Conservation (phyloP, 2,113 vertebrate genomes). For the Craseonycteris thonglongyai region DNA sequence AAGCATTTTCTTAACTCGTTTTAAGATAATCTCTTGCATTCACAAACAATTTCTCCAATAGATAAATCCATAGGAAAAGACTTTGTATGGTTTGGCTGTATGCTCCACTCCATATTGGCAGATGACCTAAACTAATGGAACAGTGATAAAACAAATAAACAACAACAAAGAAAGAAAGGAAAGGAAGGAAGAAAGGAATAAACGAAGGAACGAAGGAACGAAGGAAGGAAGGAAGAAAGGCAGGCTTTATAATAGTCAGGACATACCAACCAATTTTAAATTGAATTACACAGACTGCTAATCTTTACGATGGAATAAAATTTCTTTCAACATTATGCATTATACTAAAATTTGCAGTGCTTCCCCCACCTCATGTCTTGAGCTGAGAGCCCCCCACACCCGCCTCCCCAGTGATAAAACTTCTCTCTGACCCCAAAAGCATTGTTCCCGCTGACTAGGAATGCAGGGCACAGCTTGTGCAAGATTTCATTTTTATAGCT, state of each 20-base stretch:
- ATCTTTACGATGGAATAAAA: conserved; percentile 83
- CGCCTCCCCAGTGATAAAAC: conserved; percentile 32
- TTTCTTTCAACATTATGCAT: conserved; percentile 77
- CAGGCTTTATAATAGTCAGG: conserved; percentile 73
- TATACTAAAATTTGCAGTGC: conserved; percentile 73
- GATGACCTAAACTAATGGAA: conserved; percentile 53
- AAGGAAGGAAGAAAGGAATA: too few relatives aligned
- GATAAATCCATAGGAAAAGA: neutral
- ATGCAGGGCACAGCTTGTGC: neutral
- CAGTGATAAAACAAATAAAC: conserved; percentile 54
- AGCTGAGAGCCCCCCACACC: neutral
- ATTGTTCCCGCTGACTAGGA: conserved; percentile 57
- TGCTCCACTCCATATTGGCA: conserved; percentile 10
- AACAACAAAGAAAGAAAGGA: too few relatives aligned
- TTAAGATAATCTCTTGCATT: conserved; percentile 62
- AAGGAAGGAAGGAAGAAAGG: too few relatives aligned
- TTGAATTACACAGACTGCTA: conserved; percentile 88
- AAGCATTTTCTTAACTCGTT: conserved; percentile 59
- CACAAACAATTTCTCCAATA: conserved; percentile 49
- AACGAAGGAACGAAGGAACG: too few relatives aligned
- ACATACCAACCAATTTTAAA: conserved; percentile 80
- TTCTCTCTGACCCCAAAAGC: conserved; percentile 43
- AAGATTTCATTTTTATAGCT: conserved; percentile 63
- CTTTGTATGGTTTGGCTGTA: conserved; percentile 17
- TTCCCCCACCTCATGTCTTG: conserved; percentile 1